Evolutionary conservation across 2,797 vertebrate species (phyloP), one percentile per base, ranked within the genome.

Genomic region (Tapera naevia): DNA sequence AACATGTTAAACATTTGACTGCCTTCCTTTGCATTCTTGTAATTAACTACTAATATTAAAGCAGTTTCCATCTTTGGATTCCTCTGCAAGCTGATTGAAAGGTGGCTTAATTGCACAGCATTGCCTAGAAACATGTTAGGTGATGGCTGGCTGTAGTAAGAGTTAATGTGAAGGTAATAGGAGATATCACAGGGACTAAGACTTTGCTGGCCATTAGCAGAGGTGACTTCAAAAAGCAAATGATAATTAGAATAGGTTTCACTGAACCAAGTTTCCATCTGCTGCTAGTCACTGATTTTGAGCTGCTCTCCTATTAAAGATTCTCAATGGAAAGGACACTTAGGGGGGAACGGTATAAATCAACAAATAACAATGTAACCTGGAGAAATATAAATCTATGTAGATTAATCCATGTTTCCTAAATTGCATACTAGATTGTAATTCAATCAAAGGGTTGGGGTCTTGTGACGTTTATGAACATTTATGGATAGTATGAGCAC

Each of bases 331-430:
- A 94, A 96, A 94, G 69, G 82, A 91, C 74, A 90, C 45, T 94
- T 74, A 93, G 35, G 41, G 73, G 48, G 13, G 96, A 96, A 93
- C 85, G 56, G 28, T 71, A 95, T 94, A 91, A 97, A 97, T 95
- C 94, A 96, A 80, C 93, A 97, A 94, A 95, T 96, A 97, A 91
- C 90, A 89, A 76, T 95, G 95, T 96, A 94, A 98, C 87, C 67
- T 97, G 91, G 92, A 96, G 91, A 97, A 96, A 97, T 97, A 96
- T 97, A 96, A 97, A 97, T 95, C 96, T 97, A 80, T 94, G 93
- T 96, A 96, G 95, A 96, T 97, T 94, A 97, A 97, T 96, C 93
- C 43, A 4, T 87, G 93, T 84, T 97, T 92, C 92, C 93, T 93
- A 95, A 97, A 95, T 97, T 96, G 92, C 94, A 75, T 94, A 53